Conservation (phyloP, 2,888 invertebrate genomes). For the Drosophila stalkeri region DNA sequence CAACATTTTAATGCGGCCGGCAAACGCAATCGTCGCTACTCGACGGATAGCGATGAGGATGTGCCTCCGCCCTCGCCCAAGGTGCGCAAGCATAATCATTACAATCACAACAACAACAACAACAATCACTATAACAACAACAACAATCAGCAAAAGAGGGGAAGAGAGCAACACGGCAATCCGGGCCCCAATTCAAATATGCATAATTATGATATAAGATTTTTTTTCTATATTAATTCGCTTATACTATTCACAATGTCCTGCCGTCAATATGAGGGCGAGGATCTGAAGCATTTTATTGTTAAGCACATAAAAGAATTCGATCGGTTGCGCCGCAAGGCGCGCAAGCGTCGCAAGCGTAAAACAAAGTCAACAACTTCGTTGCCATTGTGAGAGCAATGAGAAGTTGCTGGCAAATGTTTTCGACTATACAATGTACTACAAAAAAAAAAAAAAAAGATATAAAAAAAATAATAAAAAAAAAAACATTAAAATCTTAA, state of each 20-base stretch:
- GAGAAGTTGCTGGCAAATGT: background rate
- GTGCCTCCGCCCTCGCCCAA: conserved; percentile 42
- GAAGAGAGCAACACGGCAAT: conserved; percentile 14
- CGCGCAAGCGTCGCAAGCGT: conserved; percentile 71
- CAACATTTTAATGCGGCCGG: conserved; percentile 46
- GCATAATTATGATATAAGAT: conserved; percentile 74
- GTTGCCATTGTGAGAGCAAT: background rate
- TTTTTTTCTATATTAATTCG: conserved; percentile 83
- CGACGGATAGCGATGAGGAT: conserved; percentile 30
- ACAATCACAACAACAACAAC: conserved; percentile 15
- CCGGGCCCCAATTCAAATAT: conserved; percentile 43
- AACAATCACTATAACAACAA: conserved; percentile 4
- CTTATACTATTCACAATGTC: conserved; percentile 78
- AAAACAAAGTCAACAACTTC: conserved; percentile 32
- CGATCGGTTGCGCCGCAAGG: conserved; percentile 77
- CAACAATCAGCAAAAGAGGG: conserved; percentile 8
- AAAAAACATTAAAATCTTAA: background rate
- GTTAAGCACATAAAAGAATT: conserved; percentile 72
- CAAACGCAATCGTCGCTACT: conserved; percentile 50
- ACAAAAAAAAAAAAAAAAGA: conserved; percentile 10
- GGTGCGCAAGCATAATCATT: conserved; percentile 52
- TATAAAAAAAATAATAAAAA: background rate
- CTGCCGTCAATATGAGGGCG: conserved; percentile 72
- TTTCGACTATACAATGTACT: conserved; percentile 19
- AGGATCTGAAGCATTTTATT: conserved; percentile 78